A percentile compares a stretch with the other conserved stretches of the same genome.
Conservation (phyloP, 2,113 vertebrate species). For the Apodemus speciosus region DNA sequence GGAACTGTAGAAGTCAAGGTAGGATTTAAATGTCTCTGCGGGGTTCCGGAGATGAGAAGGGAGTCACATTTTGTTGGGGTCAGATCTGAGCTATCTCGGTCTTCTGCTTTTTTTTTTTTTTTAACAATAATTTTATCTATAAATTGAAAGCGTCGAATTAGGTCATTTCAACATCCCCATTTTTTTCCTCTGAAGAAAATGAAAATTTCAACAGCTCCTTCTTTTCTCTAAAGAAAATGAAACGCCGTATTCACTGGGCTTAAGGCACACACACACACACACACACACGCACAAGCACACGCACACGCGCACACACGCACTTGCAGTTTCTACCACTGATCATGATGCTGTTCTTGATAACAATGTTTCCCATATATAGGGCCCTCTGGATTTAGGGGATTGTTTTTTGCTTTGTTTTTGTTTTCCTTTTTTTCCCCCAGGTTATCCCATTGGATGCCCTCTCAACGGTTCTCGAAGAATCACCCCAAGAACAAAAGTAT, state of each 20-base stretch:
- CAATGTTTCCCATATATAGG: not conserved
- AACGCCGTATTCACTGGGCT: not conserved
- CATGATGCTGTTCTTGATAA: not conserved
- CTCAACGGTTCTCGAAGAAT: not conserved
- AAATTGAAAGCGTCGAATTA: not conserved
- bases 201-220: not conserved
- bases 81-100: not conserved
- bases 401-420: too few relatives aligned
- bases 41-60: not conserved
- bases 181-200: slow-evolving; percentile 32
- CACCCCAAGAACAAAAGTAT: not conserved
- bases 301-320: not conserved
- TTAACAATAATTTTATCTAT: slow-evolving; percentile 10
- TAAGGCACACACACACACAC: not conserved
- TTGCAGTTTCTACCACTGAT: not conserved
- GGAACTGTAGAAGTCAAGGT: not conserved
- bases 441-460: not conserved
- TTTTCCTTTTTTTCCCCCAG: too few relatives aligned
- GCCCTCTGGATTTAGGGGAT: not conserved
- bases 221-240: slow-evolving; percentile 11
- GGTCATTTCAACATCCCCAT: slow-evolving; percentile 34
- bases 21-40: slow-evolving; percentile 32
- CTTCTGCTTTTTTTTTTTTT: not conserved
- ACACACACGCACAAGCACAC: not conserved
- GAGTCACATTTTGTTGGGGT: not conserved